These are phyloP conservation scores for Tapirus indicus DNA, from an alignment of 2,797 vertebrate genomes.

Conservation along the genomic window DNA sequence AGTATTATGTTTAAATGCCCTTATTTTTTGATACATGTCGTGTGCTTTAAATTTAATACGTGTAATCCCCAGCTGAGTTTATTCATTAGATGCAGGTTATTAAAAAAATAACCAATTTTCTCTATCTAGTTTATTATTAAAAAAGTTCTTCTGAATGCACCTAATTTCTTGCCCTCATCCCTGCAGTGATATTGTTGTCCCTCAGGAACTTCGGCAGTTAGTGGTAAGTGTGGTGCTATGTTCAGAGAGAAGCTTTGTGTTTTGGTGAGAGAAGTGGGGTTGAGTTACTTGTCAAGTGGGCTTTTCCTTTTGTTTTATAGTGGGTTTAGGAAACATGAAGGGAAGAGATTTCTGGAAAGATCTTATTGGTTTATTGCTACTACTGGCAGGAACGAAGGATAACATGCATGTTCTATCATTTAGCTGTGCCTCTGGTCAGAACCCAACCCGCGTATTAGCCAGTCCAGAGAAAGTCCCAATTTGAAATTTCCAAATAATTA, in stretches of 20 bases:
- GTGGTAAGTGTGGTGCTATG: neutral
- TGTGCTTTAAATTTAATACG: neutral
- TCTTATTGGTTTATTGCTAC: neutral
- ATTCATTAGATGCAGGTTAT: neutral
- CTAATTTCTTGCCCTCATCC: neutral
- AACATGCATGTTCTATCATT: neutral
- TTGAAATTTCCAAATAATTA: neutral
- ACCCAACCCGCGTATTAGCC: neutral
- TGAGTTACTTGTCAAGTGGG: neutral
- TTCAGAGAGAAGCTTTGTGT: neutral
- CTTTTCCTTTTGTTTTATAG: neutral
- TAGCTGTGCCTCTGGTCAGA: neutral
- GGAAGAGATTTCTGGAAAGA: neutral
- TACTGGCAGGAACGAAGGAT: neutral
- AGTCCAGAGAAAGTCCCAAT: neutral
- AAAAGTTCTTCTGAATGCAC: neutral
- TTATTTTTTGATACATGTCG: neutral
- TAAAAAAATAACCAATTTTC: neutral
- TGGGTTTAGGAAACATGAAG: neutral
- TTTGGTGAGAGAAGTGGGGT: neutral
- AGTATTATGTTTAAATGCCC: neutral
- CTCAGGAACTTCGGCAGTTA: neutral
- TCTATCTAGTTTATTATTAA: neutral
- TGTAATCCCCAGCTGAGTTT: neutral
- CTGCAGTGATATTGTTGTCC: neutral